phyloP scores from a whole-genome alignment of 2,113 vertebrate genomes.

The Poicephalus gulielmi region DNA sequence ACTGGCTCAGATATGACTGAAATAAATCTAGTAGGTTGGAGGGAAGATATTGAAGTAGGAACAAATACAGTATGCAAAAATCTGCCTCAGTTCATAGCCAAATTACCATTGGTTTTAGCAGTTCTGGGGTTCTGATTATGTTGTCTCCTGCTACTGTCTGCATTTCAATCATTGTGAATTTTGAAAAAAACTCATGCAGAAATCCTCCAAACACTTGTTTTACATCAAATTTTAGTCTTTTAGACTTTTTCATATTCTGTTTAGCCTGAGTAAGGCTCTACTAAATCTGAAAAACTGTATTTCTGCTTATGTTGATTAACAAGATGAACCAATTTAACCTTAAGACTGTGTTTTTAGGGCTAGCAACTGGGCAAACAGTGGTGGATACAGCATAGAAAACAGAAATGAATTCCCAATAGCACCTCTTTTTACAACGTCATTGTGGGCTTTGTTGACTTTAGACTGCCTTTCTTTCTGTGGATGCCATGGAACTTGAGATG shows the following conservation, averaged over 20 bases:
- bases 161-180: neutral
- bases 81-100: neutral
- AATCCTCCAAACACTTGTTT: neutral
- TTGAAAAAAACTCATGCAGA: neutral
- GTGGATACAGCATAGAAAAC: neutral
- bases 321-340: neutral
- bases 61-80: neutral
- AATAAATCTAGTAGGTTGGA: neutral
- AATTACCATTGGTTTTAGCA: neutral
- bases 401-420: slow-evolving; percentile 24
- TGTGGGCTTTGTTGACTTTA: slow-evolving; percentile 55
- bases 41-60: neutral
- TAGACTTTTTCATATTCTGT: neutral
- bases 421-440: slow-evolving; percentile 24
- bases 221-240: neutral
- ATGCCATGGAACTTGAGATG: slow-evolving; percentile 46
- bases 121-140: neutral
- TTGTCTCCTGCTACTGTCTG: neutral
- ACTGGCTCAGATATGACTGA: neutral
- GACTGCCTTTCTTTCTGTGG: neutral
- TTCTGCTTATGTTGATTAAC: neutral
- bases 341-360: neutral
- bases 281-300: neutral
- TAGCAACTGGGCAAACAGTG: slow-evolving; percentile 3
- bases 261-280: neutral